A percentile compares a stretch with the other conserved stretches of the same genome.
Evolutionary conservation across 2,888 invertebrate genomes (phyloP).

Genomic region (Oscheius myriophilus): DNA sequence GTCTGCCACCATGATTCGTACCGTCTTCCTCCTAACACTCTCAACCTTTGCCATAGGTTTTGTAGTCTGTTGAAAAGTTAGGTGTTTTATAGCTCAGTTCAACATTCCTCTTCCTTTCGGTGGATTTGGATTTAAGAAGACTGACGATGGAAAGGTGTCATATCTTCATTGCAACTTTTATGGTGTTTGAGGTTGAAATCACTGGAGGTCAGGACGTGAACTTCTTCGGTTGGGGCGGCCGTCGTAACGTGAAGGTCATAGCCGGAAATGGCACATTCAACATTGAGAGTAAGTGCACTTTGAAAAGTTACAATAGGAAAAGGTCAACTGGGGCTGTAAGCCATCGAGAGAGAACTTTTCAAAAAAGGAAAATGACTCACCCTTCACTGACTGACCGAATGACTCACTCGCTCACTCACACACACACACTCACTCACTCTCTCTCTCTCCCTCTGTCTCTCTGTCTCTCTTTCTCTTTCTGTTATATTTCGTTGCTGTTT

Average conservation of each 20-base stretch:
- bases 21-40: constrained; percentile 1
- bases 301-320: no score
- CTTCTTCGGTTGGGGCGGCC: constrained; percentile 48
- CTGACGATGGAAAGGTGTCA: constrained; percentile 48
- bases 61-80: background rate
- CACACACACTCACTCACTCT: no score
- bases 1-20: constrained; percentile 8
- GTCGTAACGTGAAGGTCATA: constrained; percentile 41
- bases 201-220: constrained; percentile 43
- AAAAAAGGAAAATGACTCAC: no score
- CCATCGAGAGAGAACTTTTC: no score
- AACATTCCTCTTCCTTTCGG: constrained; percentile 53
- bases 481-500: no score
- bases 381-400: no score
- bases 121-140: constrained; percentile 42
- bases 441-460: no score
- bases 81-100: constrained; percentile 45
- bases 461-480: no score
- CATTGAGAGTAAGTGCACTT: constrained; percentile 39
- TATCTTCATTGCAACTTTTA: background rate
- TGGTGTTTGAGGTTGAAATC: constrained; percentile 40
- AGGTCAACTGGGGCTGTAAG: no score
- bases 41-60: constrained; percentile 6
- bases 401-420: no score
- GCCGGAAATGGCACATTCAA: constrained; percentile 51